Conservation (phyloP, 1,140 invertebrate genomes). For the Lutraria rhynchaena region DNA sequence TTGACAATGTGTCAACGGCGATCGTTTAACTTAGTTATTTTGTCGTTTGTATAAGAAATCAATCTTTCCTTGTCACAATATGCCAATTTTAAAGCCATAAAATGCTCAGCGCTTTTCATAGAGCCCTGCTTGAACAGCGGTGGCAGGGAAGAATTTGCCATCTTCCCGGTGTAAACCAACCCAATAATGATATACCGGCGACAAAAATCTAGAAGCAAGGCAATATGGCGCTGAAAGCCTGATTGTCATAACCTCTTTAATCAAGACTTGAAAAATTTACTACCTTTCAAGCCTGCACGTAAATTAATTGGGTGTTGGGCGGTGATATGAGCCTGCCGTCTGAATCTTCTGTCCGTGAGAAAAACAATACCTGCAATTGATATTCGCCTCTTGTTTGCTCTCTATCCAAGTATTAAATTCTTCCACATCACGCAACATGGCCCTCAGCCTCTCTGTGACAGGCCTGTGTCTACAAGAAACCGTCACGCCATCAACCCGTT, state of each 20-base stretch:
- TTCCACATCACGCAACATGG: conserved; percentile 47
- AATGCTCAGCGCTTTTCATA: conserved; percentile 39
- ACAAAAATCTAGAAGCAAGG: neutral
- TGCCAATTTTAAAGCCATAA: conserved; percentile 52
- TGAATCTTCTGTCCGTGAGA: conserved; percentile 28
- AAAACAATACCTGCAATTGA: conserved; percentile 53
- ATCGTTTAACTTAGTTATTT: conserved; percentile 7
- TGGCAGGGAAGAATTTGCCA: neutral
- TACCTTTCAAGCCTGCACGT: conserved; percentile 52
- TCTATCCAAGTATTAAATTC: conserved; percentile 42
- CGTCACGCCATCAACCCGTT: conserved; percentile 44
- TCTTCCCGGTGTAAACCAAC: conserved; percentile 34
- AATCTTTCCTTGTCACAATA: conserved; percentile 40
- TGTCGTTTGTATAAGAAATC: conserved; percentile 17
- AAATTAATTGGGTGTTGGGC: conserved; percentile 44
- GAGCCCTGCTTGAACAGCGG: neutral
- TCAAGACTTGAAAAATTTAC: conserved; percentile 50
- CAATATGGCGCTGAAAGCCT: conserved; percentile 42
- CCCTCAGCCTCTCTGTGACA: conserved; percentile 30
- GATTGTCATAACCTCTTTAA: conserved; percentile 51
- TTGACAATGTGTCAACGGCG: conserved; percentile 29
- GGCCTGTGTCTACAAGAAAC: neutral
- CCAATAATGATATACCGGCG: conserved; percentile 29
- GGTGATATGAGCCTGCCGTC: conserved; percentile 18
- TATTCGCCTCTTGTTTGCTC: conserved; percentile 7